Conservation (phyloP, 2,797 vertebrate genomes). For the Amazonetta brasiliensis region DNA sequence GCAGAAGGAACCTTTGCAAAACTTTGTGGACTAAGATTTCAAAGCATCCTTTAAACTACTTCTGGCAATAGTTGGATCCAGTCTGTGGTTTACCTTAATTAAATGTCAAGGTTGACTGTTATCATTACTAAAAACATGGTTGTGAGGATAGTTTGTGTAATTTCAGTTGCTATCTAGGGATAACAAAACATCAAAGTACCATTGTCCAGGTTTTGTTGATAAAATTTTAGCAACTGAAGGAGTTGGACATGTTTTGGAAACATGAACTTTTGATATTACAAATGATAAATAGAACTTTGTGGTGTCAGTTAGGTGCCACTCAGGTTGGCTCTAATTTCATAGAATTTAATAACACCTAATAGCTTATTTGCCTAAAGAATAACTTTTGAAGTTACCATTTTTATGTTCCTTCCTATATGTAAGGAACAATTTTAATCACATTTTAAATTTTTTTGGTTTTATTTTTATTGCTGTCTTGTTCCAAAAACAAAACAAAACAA, state of each 20-base stretch:
- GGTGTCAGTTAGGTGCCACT: background rate
- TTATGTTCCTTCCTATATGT: background rate
- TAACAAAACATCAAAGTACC: background rate
- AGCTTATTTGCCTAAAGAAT: background rate
- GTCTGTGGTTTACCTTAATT: background rate
- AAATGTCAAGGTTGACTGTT: background rate
- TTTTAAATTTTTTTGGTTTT: background rate
- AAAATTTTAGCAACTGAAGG: background rate
- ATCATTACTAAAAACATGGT: background rate
- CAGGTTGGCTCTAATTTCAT: background rate
- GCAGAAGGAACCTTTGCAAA: background rate
- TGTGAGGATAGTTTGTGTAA: background rate
- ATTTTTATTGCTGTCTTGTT: background rate
- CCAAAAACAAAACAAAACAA: too few species aligned
- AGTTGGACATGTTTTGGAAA: background rate
- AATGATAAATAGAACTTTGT: background rate
- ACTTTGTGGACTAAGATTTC: background rate
- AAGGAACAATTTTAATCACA: background rate
- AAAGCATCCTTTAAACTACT: background rate
- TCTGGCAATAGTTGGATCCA: background rate
- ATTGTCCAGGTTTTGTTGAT: background rate
- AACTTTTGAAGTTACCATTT: background rate
- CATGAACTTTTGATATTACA: background rate
- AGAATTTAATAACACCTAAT: background rate
- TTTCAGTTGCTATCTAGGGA: background rate